These are phyloP conservation scores for Aphidius colemani DNA, from an alignment of 2,888 invertebrate species.

Conservation along the genomic window DNA sequence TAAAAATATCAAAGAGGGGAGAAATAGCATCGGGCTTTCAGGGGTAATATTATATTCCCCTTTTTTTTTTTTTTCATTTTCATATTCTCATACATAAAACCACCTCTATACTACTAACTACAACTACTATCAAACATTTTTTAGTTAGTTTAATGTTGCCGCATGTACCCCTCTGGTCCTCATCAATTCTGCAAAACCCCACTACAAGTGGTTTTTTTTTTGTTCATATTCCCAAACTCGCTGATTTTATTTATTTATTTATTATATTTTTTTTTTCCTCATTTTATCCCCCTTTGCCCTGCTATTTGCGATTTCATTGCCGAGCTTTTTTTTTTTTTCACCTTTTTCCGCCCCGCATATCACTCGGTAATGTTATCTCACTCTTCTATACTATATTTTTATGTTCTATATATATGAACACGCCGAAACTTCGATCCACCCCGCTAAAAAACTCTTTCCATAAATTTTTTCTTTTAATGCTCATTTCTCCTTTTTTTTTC, in stretches of 20 bases:
- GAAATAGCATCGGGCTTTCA: conserved; percentile 34
- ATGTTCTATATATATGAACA: conserved; percentile 16
- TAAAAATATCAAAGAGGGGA: conserved; percentile 58
- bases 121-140: not conserved
- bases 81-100: not conserved
- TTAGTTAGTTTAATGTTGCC: conserved; percentile 38
- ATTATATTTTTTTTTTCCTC: too few species aligned
- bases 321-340: conserved; percentile 40
- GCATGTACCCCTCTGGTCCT: conserved; percentile 50
- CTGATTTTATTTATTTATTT: too few species aligned
- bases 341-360: conserved; percentile 27
- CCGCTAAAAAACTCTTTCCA: too few species aligned
- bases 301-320: conserved; percentile 25
- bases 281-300: too few species aligned
- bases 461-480: too few species aligned
- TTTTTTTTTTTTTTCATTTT: conserved; percentile 3
- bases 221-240: not conserved
- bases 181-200: conserved; percentile 46
- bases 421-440: not conserved
- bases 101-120: conserved; percentile 11
- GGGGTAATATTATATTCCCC: conserved; percentile 38
- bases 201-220: conserved; percentile 1
- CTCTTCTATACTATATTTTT: conserved; percentile 33
- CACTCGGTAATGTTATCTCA: conserved; percentile 30
- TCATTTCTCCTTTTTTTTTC: not conserved